These are phyloP conservation scores for Eupithecia pulchellata DNA, from an alignment of 2,888 invertebrate genomes.

Conservation along the genomic window DNA sequence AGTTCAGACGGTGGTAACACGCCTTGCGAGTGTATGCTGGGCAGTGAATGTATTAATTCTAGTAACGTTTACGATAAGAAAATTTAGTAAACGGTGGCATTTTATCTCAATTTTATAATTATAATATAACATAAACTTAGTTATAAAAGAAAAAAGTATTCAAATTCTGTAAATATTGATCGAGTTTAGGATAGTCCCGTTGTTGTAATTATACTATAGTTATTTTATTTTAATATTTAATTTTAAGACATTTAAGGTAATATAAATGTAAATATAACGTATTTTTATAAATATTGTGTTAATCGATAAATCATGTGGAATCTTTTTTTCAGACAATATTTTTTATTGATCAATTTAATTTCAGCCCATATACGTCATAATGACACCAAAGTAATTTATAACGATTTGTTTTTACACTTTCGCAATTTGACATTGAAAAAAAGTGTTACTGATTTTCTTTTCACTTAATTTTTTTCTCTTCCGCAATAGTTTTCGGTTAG, in stretches of 20 bases:
- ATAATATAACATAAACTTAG: not conserved
- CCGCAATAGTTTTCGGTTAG: not conserved
- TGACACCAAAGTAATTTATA: too few relatives aligned
- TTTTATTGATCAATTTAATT: not conserved
- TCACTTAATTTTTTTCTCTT: too few relatives aligned
- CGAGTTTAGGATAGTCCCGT: constrained; percentile 11
- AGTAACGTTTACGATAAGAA: not conserved
- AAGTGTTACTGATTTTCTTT: too few relatives aligned
- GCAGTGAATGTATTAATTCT: not conserved
- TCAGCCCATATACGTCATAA: not conserved
- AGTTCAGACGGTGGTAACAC: too few relatives aligned
- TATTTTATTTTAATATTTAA: constrained; percentile 19
- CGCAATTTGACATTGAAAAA: too few relatives aligned
- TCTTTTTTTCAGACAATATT: not conserved
- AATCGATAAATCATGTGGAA: not conserved
- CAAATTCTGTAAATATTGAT: constrained; percentile 16
- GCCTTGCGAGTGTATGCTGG: too few relatives aligned
- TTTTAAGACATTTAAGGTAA: not conserved
- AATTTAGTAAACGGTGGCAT: not conserved
- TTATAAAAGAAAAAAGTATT: constrained; percentile 56
- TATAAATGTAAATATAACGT: constrained; percentile 3
- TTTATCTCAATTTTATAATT: not conserved
- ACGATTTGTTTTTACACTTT: too few relatives aligned
- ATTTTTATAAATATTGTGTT: constrained; percentile 1
- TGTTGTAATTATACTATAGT: constrained; percentile 13